Evolutionary conservation across 2,888 invertebrate genomes (phyloP).

Genomic region (Leptopilina myrica): DNA sequence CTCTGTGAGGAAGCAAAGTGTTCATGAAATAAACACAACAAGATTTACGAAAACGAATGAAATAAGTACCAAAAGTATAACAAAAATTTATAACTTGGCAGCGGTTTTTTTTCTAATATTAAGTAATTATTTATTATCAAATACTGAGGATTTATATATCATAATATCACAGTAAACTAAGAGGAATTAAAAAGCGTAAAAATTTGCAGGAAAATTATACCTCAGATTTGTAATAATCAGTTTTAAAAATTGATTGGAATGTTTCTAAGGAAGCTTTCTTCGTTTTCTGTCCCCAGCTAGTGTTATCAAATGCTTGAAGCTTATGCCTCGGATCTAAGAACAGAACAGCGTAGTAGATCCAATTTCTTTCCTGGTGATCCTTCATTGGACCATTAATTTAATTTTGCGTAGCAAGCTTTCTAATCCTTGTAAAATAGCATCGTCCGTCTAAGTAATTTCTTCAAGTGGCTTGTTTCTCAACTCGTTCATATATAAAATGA

Average conservation of each 20-base stretch:
- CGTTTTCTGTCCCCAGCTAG: not conserved
- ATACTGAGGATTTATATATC: no score
- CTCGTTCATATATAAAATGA: not conserved
- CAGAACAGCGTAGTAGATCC: not conserved
- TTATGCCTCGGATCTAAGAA: slow-evolving; percentile 31
- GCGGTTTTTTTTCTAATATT: no score
- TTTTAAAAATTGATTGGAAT: slow-evolving; percentile 1
- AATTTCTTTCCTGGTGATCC: slow-evolving; percentile 21
- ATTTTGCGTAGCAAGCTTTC: not conserved
- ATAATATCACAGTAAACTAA: no score
- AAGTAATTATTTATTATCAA: no score
- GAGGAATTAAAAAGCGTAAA: no score
- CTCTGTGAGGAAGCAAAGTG: no score
- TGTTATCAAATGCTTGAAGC: not conserved
- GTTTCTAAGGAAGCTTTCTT: not conserved
- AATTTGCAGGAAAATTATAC: not conserved
- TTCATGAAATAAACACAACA: no score
- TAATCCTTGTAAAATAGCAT: not conserved
- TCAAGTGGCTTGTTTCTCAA: not conserved
- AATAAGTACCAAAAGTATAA: no score
- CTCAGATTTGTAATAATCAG: not conserved
- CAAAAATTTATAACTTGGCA: no score
- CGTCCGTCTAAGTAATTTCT: not conserved
- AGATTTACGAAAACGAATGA: no score
- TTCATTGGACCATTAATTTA: no score